A percentile compares a stretch with the other conserved stretches of the same genome.
These are phyloP conservation scores for Tenthredo scrophulariae DNA, from an alignment of 2,888 invertebrate species.

Conservation along the genomic window DNA sequence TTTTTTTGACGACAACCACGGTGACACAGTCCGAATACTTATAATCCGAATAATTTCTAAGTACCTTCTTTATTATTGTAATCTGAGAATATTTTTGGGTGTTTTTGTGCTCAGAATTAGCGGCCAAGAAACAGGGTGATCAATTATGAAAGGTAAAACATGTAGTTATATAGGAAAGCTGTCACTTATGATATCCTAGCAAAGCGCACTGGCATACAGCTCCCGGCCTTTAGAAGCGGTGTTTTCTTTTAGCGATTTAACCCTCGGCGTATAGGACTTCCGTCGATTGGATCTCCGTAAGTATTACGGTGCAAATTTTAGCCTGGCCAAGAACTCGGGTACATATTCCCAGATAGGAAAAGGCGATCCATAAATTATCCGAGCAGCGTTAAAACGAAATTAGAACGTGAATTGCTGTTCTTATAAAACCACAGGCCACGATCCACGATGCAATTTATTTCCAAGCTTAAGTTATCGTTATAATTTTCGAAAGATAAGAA, in stretches of 20 bases:
- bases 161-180: slow-evolving; percentile 1
- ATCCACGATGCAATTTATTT: slow-evolving; percentile 42
- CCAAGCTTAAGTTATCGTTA: neutral
- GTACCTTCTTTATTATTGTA: neutral
- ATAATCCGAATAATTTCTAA: neutral
- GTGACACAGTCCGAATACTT: neutral
- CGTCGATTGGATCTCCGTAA: slow-evolving; percentile 43
- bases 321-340: neutral
- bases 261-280: slow-evolving; percentile 42
- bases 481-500: slow-evolving; percentile 36
- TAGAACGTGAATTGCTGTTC: slow-evolving; percentile 52
- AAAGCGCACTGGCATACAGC: neutral
- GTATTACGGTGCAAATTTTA: slow-evolving; percentile 49
- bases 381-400: slow-evolving; percentile 44
- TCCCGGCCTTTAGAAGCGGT: neutral
- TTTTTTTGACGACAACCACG: neutral
- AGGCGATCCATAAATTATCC: slow-evolving; percentile 49
- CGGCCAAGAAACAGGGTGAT: neutral
- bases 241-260: slow-evolving; percentile 41
- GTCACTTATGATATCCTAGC: slow-evolving; percentile 23
- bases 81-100: neutral
- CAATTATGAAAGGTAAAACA: neutral
- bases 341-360: slow-evolving; percentile 45
- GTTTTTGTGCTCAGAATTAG: neutral
- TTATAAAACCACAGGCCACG: slow-evolving; percentile 27